Base-by-base conservation (phyloP, 2,113 vertebrate genomes). In the Oreochromis niloticus region DNA sequence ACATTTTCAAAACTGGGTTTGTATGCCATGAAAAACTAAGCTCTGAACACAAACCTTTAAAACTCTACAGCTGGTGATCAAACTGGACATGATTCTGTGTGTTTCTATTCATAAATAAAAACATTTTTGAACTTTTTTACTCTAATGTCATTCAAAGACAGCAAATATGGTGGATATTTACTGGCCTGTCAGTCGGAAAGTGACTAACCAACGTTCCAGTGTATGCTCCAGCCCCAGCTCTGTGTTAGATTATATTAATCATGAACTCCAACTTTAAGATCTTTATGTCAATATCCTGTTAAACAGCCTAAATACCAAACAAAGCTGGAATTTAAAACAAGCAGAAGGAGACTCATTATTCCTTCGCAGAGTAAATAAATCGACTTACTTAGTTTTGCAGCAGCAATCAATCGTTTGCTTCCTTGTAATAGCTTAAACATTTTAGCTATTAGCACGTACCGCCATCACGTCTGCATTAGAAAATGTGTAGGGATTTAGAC, bases 311-410 rank as follows among this genome's bases (percentile, higher is more conserved):
- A 68, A 27, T 34, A 82, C 83, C n/a, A 85, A 75, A 71, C 56
- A 85, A 81, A 68, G 17, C 24, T 55, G 71, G 50, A 87, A 73
- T 82, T 89, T 41, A 84, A 85, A 52, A 78, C 87, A 83, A 88
- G 66, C 68, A 46, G 66, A 85, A 57, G 24, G 73, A 27, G 30
- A 48, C 14, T 52, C 4, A 59, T 71, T 16, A 43, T 63, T 82
- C 43, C 46, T 19, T 32, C 46, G 7, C 80, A n/a, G 17, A 83
- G 54, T 34, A 83, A 84, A 82, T 57, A 39, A 88, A 81, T 63
- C 30, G 6, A 59, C 55, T 82, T 55, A 27, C 73, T 75, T 82
- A 13, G 54, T 10, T 91, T 14, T 54, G 43, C 54, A 54, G 30
- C 1, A 16, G 55, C 54, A 46, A 82, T 90, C 89, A 61, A 61